Percentiles rank a stretch among this genome's conserved stretches.
phyloP scores from a whole-genome alignment of 2,797 vertebrate genomes.

The Cuculus canorus region DNA sequence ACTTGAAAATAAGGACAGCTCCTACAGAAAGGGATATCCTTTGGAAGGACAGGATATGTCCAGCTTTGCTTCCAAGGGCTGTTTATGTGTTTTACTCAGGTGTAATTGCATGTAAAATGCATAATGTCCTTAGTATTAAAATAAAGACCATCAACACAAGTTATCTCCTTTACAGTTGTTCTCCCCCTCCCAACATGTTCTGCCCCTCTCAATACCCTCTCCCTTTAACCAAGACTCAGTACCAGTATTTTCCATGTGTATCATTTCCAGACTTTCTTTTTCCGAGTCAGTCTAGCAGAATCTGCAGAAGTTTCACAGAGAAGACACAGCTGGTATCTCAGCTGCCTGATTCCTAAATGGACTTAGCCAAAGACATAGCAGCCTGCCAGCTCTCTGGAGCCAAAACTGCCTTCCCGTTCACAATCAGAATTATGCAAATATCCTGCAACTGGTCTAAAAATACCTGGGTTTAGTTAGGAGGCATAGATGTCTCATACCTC shows the following conservation, averaged over 20 bases:
- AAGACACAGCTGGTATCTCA: constrained; percentile 60
- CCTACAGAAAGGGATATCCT: background rate
- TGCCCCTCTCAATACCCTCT: background rate
- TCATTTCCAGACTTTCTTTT: constrained; percentile 27
- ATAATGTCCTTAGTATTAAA: background rate
- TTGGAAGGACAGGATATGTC: background rate
- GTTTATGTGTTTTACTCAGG: background rate
- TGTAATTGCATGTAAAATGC: background rate
- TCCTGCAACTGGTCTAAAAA: background rate
- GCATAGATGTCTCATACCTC: background rate
- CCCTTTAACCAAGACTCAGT: background rate
- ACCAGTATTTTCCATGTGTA: background rate
- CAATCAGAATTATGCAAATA: constrained; percentile 19
- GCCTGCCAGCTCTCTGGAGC: background rate
- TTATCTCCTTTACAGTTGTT: background rate
- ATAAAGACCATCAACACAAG: background rate
- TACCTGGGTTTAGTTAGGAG: constrained; percentile 18
- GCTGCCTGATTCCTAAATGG: constrained; percentile 23
- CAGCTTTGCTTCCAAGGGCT: background rate
- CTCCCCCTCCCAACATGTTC: background rate
- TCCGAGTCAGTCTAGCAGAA: background rate
- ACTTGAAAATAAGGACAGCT: background rate
- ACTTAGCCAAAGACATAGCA: constrained; percentile 32
- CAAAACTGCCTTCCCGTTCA: constrained; percentile 1
- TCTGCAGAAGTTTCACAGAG: constrained; percentile 21